Percentiles rank a stretch among this genome's conserved stretches.
These are phyloP conservation scores for Solenodon paradoxus DNA, from an alignment of 2,113 vertebrate species.

Conservation along the genomic window DNA sequence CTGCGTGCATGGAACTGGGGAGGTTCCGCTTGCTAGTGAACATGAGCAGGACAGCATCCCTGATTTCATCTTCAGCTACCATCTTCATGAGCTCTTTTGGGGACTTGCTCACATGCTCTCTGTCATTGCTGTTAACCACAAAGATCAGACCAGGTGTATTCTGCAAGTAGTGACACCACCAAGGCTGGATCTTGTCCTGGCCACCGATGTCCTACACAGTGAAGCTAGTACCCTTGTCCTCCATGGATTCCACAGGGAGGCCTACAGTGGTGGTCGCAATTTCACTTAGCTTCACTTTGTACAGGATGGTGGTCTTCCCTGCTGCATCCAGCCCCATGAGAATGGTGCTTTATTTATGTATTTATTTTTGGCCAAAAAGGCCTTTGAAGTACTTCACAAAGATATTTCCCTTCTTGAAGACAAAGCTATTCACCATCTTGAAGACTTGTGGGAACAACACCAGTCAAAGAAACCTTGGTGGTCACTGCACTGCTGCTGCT, in stretches of 20 bases:
- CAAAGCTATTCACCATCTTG: too few species aligned
- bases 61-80: conserved; percentile 96
- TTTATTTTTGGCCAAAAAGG: conserved; percentile 96
- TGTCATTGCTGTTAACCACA: conserved; percentile 98
- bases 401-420: too few species aligned
- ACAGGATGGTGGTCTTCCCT: conserved; percentile 98
- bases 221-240: conserved; percentile 99
- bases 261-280: conserved; percentile 97
- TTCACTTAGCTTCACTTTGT: conserved; percentile 98
- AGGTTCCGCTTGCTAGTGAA: conserved; percentile 99
- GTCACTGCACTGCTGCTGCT: too few species aligned
- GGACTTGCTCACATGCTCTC: conserved; percentile 93
- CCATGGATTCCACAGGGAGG: conserved; percentile 98
- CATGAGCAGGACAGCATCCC: conserved; percentile 94
- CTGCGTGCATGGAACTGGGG: conserved; percentile 97
- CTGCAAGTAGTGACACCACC: conserved; percentile 99
- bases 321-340: conserved; percentile 99
- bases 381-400: conserved; percentile 91
- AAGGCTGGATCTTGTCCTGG: conserved; percentile 97
- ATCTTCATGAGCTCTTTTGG: conserved; percentile 96
- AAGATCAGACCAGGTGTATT: conserved; percentile 99
- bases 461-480: conserved; percentile 83
- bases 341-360: conserved; percentile 98
- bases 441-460: conserved; percentile 65
- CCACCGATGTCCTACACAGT: conserved; percentile 99